A percentile compares a stretch with the other conserved stretches of the same genome.
phyloP scores from a whole-genome alignment of 92 coral and sea anemone species.

The Phenganax stokvisi region DNA sequence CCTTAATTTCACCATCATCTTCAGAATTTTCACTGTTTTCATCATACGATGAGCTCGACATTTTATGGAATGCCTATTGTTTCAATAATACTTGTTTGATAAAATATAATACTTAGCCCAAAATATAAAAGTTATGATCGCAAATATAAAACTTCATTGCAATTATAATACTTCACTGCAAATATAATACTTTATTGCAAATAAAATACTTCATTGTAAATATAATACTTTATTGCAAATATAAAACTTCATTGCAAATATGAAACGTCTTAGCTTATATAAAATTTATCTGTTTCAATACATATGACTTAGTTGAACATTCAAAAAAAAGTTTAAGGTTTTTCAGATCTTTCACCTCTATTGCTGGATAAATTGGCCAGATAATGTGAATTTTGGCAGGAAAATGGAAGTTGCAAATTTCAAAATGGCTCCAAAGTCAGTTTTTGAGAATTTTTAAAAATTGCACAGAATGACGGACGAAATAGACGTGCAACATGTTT shows the following conservation, averaged over 20 bases:
- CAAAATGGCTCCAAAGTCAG: neutral
- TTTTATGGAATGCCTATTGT: too few relatives aligned
- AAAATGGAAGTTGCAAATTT: neutral
- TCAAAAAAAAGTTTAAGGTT: neutral
- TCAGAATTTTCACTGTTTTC: too few relatives aligned
- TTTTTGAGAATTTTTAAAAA: neutral
- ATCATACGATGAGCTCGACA: too few relatives aligned
- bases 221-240: neutral
- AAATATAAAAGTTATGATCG: neutral
- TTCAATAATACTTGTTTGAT: too few relatives aligned
- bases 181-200: too few relatives aligned
- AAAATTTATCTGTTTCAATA: neutral
- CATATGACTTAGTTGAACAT: neutral
- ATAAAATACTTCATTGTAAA: neutral
- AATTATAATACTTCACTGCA: too few relatives aligned
- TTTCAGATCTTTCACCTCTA: neutral
- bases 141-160: too few relatives aligned
- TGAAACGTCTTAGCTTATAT: neutral
- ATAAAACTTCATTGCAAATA: neutral
- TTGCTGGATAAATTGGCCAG: neutral
- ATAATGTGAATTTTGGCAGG: neutral
- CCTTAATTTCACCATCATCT: too few relatives aligned
- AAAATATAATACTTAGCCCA: too few relatives aligned
- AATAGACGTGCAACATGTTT: slow-evolving; percentile 4
- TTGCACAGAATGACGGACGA: neutral